phyloP scores from a whole-genome alignment of 2,888 invertebrate genomes.

The Euclidia mi region DNA sequence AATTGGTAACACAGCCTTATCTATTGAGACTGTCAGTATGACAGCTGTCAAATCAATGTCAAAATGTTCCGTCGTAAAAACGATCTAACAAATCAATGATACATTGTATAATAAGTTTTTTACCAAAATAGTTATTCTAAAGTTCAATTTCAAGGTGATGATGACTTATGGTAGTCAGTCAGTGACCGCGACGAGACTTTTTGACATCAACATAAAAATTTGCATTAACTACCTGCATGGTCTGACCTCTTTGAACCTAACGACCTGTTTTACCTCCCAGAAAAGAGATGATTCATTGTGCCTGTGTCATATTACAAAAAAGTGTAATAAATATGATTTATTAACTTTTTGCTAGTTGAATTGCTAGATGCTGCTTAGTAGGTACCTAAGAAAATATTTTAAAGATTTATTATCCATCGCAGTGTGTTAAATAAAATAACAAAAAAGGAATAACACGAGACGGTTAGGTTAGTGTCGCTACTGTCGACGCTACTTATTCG shows the following conservation, averaged over 20 bases:
- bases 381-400: not conserved
- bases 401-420: too few species aligned
- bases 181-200: conserved; percentile 7
- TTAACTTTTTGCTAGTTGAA: not conserved
- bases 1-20: too few species aligned
- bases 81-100: not conserved
- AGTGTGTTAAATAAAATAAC: too few species aligned
- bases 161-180: conserved; percentile 11
- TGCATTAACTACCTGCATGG: conserved; percentile 23
- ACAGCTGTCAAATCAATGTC: not conserved
- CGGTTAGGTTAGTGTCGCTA: too few species aligned
- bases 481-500: too few species aligned
- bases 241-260: conserved; percentile 21
- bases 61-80: not conserved
- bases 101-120: not conserved
- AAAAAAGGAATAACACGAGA: too few species aligned
- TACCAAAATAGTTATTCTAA: not conserved
- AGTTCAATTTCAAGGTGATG: conserved; percentile 21
- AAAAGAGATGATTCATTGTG: conserved; percentile 12
- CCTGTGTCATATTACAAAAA: conserved; percentile 8
- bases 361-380: not conserved
- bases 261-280: conserved; percentile 16
- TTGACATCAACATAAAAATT: conserved; percentile 12
- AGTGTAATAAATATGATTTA: not conserved
- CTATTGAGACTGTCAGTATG: not conserved